Conservation (phyloP, 2,113 vertebrate species). For the Marcusenius ussheri region DNA sequence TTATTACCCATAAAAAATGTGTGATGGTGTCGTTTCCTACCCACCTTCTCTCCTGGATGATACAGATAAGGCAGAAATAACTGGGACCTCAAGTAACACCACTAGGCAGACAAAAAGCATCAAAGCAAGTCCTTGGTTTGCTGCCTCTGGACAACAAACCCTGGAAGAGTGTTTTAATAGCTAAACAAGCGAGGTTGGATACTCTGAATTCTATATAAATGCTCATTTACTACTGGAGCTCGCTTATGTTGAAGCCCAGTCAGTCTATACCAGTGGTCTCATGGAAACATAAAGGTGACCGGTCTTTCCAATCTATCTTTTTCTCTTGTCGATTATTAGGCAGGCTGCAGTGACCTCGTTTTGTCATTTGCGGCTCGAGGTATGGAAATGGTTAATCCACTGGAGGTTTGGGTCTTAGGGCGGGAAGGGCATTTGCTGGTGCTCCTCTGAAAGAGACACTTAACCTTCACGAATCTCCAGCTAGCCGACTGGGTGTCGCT, state of each 20-base stretch:
- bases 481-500: not conserved
- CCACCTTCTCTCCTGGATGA: slow-evolving; percentile 3
- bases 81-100: not conserved
- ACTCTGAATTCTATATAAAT: not conserved
- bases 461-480: not conserved
- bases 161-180: not conserved
- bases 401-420: not conserved
- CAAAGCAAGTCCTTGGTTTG: not conserved
- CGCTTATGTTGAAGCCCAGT: not conserved
- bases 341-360: not conserved
- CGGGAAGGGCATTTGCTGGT: not conserved
- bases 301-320: not conserved
- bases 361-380: not conserved
- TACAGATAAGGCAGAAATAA: slow-evolving; percentile 13
- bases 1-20: slow-evolving; percentile 5
- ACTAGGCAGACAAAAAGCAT: not conserved
- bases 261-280: not conserved
- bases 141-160: not conserved
- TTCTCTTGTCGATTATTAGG: not conserved
- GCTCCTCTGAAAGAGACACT: not conserved
- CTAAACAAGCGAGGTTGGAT: not conserved
- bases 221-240: not conserved
- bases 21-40: not conserved
- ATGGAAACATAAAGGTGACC: not conserved
- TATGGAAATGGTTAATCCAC: not conserved